These are phyloP conservation scores for Manis pentadactyla DNA, from an alignment of 2,797 vertebrate genomes.

Conservation along the genomic window DNA sequence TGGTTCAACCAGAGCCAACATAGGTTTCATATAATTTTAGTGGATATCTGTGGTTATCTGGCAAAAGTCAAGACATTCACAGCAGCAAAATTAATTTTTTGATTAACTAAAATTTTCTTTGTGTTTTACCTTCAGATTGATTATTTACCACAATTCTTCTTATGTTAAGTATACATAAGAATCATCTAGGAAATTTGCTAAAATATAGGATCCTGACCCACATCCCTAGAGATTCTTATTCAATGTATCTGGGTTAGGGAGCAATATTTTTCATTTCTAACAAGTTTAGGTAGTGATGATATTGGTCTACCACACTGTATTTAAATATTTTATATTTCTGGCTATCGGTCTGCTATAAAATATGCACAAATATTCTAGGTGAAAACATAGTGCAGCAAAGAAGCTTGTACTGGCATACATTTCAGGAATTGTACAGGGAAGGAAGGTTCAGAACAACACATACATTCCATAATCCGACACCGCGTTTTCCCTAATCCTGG, in stretches of 20 bases:
- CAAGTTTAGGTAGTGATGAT: background rate
- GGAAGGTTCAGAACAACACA: background rate
- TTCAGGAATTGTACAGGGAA: background rate
- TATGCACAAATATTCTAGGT: background rate
- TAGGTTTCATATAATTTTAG: background rate
- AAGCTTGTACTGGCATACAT: background rate
- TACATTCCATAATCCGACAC: background rate
- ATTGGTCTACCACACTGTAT: background rate
- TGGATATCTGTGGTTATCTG: background rate
- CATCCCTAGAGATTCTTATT: background rate
- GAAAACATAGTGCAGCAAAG: background rate
- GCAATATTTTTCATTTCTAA: background rate
- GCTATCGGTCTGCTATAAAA: background rate
- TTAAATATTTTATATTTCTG: background rate
- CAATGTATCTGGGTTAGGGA: accelerated
- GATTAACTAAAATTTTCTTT: constrained; percentile 1
- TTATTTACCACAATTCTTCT: background rate
- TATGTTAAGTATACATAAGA: background rate
- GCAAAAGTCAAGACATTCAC: background rate
- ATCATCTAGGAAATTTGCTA: background rate
- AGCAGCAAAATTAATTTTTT: constrained; percentile 3
- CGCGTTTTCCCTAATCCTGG: background rate
- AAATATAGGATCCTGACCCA: background rate
- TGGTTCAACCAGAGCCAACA: background rate
- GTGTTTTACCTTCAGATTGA: background rate